Evolutionary conservation across 2,113 vertebrate species (phyloP).

Genomic region (Anthoscopus minutus): DNA sequence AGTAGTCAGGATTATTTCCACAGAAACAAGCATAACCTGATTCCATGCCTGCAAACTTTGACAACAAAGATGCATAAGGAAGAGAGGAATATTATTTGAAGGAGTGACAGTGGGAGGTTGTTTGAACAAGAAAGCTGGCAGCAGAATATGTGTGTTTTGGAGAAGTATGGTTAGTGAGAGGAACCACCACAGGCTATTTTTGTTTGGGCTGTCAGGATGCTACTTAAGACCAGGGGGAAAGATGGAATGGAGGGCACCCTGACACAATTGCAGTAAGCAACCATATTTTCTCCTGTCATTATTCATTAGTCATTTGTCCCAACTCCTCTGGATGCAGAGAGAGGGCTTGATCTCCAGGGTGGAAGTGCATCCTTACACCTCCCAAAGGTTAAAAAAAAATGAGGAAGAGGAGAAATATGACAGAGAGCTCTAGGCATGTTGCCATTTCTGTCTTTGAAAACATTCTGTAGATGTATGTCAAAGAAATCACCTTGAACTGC

Average conservation of each 20-base stretch:
- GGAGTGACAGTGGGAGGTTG: not conserved
- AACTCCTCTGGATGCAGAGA: not conserved
- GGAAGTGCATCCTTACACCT: not conserved
- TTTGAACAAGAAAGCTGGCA: not conserved
- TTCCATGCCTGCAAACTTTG: conserved; percentile 93
- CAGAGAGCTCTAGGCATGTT: not conserved
- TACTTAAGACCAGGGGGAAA: not conserved
- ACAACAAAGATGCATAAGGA: conserved; percentile 42
- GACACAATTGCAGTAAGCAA: not conserved
- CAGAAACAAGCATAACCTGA: conserved; percentile 97
- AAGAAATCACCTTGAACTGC: conserved; percentile 83
- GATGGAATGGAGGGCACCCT: not conserved
- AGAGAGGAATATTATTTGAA: not conserved
- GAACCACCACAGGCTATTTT: not conserved
- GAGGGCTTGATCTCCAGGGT: no score
- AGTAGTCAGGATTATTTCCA: conserved; percentile 88
- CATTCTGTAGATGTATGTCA: not conserved
- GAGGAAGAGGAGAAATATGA: rapidly evolving
- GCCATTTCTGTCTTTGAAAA: not conserved
- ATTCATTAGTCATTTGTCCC: not conserved
- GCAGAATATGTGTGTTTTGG: not conserved
- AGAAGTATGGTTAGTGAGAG: not conserved
- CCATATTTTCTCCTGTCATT: not conserved
- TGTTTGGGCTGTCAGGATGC: not conserved
- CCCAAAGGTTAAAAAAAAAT: not conserved